Percentiles rank a stretch among this genome's conserved stretches.
Evolutionary conservation across 2,113 vertebrate genomes (phyloP).

Genomic region (Passer domesticus): DNA sequence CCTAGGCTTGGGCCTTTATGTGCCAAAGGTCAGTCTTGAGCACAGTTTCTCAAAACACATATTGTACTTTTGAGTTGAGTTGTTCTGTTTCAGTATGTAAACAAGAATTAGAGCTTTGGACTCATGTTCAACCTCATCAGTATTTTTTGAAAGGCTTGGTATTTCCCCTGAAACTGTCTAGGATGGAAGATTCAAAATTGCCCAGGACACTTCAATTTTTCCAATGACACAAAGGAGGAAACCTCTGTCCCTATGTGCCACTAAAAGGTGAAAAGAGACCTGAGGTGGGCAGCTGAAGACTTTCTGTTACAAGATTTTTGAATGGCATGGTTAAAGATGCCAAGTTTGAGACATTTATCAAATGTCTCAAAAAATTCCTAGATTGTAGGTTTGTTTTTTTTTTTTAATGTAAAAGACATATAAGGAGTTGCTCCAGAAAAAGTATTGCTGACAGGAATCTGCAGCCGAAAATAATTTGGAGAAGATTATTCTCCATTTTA

Average conservation of each 20-base stretch:
- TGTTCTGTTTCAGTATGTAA: slow-evolving; percentile 10
- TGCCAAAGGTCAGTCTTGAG: slow-evolving; percentile 23
- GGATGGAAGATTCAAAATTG: neutral
- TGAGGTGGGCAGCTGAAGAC: neutral
- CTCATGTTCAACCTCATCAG: neutral
- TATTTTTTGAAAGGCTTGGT: neutral
- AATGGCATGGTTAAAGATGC: neutral
- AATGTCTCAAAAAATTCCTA: neutral
- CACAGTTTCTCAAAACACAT: slow-evolving; percentile 45
- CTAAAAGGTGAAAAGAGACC: neutral
- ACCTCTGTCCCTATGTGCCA: neutral
- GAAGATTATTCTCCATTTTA: neutral
- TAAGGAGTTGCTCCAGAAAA: neutral
- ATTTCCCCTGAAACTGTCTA: neutral
- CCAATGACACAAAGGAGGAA: neutral
- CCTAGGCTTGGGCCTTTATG: neutral
- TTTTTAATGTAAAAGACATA: neutral
- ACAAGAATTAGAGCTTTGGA: slow-evolving; percentile 5
- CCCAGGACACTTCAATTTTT: neutral
- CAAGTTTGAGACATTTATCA: neutral
- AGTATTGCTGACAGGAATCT: neutral
- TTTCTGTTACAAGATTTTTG: neutral
- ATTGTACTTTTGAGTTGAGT: neutral
- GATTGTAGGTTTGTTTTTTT: neutral
- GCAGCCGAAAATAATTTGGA: neutral